Conservation (phyloP, 2,888 invertebrate species). For the Megaustenia siamemsis region DNA sequence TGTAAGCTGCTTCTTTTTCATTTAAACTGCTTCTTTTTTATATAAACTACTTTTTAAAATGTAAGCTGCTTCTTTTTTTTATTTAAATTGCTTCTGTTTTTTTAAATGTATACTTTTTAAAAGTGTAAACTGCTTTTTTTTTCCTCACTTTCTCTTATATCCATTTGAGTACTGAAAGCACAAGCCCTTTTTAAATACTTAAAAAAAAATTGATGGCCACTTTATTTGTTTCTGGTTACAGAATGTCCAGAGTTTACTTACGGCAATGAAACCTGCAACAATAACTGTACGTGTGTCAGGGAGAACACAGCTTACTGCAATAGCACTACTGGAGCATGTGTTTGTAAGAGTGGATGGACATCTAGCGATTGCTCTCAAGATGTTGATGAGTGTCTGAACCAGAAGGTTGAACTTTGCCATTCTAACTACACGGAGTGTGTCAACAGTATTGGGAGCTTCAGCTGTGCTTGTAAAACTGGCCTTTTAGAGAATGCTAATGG, state of each 20-base stretch:
- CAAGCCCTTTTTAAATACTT: too few relatives aligned
- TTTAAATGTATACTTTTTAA: too few relatives aligned
- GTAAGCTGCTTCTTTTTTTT: too few relatives aligned
- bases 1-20: too few relatives aligned
- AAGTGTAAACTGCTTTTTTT: too few relatives aligned
- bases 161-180: too few relatives aligned
- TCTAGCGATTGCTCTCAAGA: conserved; percentile 17
- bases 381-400: conserved; percentile 19
- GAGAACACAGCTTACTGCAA: conserved; percentile 16
- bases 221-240: background rate
- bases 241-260: conserved; percentile 2
- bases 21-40: too few relatives aligned
- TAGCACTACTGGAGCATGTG: conserved; percentile 1
- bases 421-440: conserved; percentile 1
- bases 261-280: background rate
- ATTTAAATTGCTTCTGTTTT: too few relatives aligned
- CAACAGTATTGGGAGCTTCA: background rate
- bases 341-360: conserved; percentile 15
- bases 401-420: background rate
- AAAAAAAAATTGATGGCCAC: too few relatives aligned
- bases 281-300: background rate
- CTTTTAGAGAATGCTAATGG: background rate
- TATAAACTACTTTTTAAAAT: too few relatives aligned
- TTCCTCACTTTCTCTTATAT: too few relatives aligned
- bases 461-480: background rate